A percentile compares a stretch with the other conserved stretches of the same genome.
These are phyloP conservation scores for Oncorhynchus mykiss DNA, from an alignment of 2,113 vertebrate species.

Conservation along the genomic window DNA sequence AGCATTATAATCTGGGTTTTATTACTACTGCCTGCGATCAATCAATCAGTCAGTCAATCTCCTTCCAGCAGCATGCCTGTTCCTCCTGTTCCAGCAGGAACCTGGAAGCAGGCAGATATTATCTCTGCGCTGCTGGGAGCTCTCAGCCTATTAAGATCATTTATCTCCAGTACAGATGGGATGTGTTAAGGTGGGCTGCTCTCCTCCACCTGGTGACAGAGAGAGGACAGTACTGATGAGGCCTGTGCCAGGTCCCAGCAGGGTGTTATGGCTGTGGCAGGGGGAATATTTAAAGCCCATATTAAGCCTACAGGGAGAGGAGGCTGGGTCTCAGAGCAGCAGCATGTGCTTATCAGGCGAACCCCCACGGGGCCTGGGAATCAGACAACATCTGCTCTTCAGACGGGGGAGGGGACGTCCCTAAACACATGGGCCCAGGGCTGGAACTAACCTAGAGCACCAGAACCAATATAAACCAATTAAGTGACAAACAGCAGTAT, in stretches of 20 bases:
- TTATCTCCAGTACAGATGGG: constrained; percentile 28
- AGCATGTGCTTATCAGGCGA: constrained; percentile 53
- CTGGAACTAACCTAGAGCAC: background rate
- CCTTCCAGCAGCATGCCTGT: constrained; percentile 4
- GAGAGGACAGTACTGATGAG: background rate
- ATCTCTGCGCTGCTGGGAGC: constrained; percentile 37
- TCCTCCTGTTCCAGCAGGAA: constrained; percentile 6
- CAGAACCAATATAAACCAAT: constrained; percentile 4
- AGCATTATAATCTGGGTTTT: constrained; percentile 27
- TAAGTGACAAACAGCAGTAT: background rate
- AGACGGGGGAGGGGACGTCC: constrained; percentile 7
- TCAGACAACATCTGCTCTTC: constrained; percentile 31
- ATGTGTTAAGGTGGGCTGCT: constrained; percentile 28
- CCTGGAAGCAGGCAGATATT: constrained; percentile 26
- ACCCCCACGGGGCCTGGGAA: constrained; percentile 31
- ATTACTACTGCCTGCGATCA: constrained; percentile 28
- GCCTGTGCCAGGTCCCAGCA: background rate
- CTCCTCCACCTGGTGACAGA: constrained; percentile 35
- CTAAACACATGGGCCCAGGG: constrained; percentile 3
- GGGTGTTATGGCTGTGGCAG: background rate
- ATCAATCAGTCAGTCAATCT: constrained; percentile 5
- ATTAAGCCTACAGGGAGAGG: constrained; percentile 2
- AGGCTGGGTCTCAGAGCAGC: constrained; percentile 6
- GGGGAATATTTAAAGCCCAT: background rate
- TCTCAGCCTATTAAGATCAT: constrained; percentile 37